phyloP scores from a whole-genome alignment of 2,797 vertebrate species.

The Okamejei kenojei region DNA sequence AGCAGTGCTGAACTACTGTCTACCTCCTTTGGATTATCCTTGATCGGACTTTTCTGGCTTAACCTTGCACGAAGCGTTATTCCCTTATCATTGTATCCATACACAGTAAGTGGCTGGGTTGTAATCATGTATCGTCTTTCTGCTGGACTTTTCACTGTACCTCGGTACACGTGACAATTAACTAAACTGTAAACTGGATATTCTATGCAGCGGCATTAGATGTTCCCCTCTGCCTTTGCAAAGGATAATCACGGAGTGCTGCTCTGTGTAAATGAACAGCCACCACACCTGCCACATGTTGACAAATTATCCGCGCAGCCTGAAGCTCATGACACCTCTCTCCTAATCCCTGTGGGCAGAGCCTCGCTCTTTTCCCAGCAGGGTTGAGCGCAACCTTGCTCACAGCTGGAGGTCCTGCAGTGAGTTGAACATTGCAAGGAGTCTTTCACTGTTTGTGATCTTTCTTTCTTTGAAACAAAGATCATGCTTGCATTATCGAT shows the following conservation, averaged over 20 bases:
- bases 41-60: too few relatives aligned
- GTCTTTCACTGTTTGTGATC: not conserved
- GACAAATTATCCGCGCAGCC: not conserved
- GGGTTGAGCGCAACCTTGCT: not conserved
- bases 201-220: too few relatives aligned
- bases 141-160: too few relatives aligned
- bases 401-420: not conserved
- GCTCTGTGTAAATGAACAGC: not conserved
- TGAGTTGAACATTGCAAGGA: not conserved
- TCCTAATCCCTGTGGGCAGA: not conserved
- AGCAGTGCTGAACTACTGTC: too few relatives aligned
- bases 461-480: too few relatives aligned
- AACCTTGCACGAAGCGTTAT: too few relatives aligned
- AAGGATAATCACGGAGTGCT: not conserved
- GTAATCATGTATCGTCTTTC: too few relatives aligned
- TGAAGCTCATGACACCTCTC: not conserved
- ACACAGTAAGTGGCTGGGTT: too few relatives aligned
- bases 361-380: not conserved
- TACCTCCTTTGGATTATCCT: too few relatives aligned
- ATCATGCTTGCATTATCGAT: not conserved
- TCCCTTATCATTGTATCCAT: too few relatives aligned
- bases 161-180: too few relatives aligned
- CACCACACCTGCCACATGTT: not conserved
- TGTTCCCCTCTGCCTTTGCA: not conserved
- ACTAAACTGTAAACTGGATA: too few relatives aligned